Percentiles rank a stretch among this genome's conserved stretches.
Evolutionary conservation across 2,797 vertebrate species (phyloP).

Genomic region (Amazona finschi): DNA sequence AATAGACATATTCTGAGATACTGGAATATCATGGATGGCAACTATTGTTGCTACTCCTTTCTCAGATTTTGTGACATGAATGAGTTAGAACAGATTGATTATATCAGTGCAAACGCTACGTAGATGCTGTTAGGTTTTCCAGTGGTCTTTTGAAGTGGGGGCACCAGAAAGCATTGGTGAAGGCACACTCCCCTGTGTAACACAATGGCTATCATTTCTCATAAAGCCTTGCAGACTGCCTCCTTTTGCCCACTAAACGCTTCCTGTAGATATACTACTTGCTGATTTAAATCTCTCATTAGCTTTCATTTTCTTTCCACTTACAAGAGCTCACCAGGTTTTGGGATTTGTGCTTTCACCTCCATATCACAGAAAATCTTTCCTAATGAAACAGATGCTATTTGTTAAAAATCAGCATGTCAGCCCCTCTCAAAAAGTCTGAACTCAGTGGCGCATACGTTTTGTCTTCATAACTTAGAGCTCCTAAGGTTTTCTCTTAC

Average conservation of each 20-base stretch:
- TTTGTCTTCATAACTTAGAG: not conserved
- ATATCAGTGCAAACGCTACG: not conserved
- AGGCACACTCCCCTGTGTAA: not conserved
- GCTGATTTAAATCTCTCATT: not conserved
- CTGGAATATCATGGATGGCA: fast-evolving
- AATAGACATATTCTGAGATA: not conserved
- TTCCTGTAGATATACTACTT: not conserved
- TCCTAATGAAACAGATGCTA: not conserved
- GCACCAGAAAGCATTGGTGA: not conserved
- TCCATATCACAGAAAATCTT: not conserved
- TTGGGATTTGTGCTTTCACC: not conserved
- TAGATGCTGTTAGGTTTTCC: not conserved
- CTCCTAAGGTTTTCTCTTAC: not conserved
- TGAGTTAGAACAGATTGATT: not conserved
- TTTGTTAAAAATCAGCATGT: not conserved
- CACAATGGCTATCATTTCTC: not conserved
- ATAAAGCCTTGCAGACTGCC: not conserved
- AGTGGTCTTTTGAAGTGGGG: not conserved
- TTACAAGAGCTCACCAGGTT: not conserved
- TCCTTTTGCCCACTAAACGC: not conserved
- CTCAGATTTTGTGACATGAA: not conserved
- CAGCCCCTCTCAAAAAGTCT: not conserved
- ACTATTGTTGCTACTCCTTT: not conserved
- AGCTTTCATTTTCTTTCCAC: not conserved
- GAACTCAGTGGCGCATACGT: fast-evolving